Percentiles rank a stretch among this genome's conserved stretches.
Evolutionary conservation across 2,113 vertebrate genomes (phyloP).

Genomic region (Phodopus roborovskii): DNA sequence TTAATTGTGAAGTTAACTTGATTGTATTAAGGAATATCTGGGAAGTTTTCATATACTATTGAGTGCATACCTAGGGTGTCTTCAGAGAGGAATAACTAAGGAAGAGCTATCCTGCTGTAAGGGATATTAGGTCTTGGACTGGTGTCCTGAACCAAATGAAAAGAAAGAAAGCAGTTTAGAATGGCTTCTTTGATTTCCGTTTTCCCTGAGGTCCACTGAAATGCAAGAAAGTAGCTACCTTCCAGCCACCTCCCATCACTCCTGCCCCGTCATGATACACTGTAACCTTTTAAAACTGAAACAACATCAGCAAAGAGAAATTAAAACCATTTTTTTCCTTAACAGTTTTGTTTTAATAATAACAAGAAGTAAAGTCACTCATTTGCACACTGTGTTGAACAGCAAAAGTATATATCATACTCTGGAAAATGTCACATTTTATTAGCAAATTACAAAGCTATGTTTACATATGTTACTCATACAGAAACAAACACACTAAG

Average conservation of each 20-base stretch:
- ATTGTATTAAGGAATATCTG: too few species aligned
- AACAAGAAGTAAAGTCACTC: background rate
- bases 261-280: background rate
- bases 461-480: background rate
- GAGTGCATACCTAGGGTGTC: background rate
- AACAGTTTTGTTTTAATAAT: background rate
- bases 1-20: background rate
- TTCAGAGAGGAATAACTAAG: background rate
- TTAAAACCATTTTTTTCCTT: too few species aligned
- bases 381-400: background rate
- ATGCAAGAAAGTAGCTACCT: background rate
- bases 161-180: background rate
- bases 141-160: background rate
- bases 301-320: background rate
- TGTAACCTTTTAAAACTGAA: background rate
- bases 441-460: background rate
- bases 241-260: accelerated
- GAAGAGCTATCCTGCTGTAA: background rate
- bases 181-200: background rate
- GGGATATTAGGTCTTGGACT: background rate
- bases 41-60: too few species aligned
- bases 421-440: conserved; percentile 9
- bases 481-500: background rate
- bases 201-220: background rate
- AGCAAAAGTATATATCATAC: background rate